Evolutionary conservation across 2,888 invertebrate genomes (phyloP).

Genomic region (Ptychoptera albimana): DNA sequence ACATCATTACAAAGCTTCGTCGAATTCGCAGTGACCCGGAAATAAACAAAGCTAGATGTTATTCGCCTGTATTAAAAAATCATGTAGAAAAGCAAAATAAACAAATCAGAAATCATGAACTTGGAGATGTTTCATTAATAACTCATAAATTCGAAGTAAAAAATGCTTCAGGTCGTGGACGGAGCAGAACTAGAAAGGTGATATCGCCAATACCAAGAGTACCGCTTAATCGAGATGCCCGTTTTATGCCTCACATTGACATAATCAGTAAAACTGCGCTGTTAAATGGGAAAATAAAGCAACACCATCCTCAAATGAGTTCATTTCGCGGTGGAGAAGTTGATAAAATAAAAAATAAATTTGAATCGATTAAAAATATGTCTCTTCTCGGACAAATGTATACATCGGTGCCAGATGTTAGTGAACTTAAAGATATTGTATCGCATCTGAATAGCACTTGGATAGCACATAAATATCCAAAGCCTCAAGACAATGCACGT

Average conservation of each 20-base stretch:
- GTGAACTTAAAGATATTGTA: conserved; percentile 59
- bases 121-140: conserved; percentile 43
- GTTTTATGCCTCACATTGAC: conserved; percentile 77
- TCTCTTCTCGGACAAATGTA: conserved; percentile 63
- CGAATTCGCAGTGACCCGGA: conserved; percentile 69
- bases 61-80: no score
- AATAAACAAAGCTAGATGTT: conserved; percentile 32
- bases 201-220: conserved; percentile 47
- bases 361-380: conserved; percentile 38
- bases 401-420: conserved; percentile 63
- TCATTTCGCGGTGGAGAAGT: conserved; percentile 45
- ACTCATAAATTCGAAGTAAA: conserved; percentile 40
- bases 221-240: conserved; percentile 47
- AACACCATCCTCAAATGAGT: conserved; percentile 8
- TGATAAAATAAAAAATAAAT: conserved; percentile 52
- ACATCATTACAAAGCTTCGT: conserved; percentile 24
- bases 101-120: conserved; percentile 31
- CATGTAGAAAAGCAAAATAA: no score
- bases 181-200: conserved; percentile 27
- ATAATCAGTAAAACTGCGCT: conserved; percentile 76
- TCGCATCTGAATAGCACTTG: conserved; percentile 64
- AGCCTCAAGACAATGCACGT: conserved; percentile 48
- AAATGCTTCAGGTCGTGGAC: conserved; percentile 32
- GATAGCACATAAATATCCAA: conserved; percentile 67
- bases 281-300: conserved; percentile 36